phyloP scores from a whole-genome alignment of 2,113 vertebrate species.

The Cacatua alba region DNA sequence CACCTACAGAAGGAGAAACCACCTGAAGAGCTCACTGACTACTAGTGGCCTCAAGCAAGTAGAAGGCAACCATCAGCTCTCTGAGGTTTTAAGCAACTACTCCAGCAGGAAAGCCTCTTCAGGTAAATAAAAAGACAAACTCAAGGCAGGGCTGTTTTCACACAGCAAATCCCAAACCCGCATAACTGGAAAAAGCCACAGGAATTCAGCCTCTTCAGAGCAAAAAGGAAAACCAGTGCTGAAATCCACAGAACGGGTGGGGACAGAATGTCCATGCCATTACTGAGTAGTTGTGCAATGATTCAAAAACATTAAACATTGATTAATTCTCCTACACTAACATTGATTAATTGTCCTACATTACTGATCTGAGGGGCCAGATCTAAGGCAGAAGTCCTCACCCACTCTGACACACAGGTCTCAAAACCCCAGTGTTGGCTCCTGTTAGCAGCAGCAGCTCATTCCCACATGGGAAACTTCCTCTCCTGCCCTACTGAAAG shows the following conservation, averaged over 20 bases:
- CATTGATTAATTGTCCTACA: not conserved
- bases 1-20: not conserved
- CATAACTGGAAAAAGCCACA: not conserved
- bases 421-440: not conserved
- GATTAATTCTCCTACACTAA: not conserved
- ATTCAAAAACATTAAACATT: not conserved
- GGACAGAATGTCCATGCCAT: not conserved
- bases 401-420: accelerated
- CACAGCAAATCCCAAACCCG: not conserved
- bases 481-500: not conserved
- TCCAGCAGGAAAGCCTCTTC: not conserved
- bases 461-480: not conserved
- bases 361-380: not conserved
- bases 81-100: not conserved
- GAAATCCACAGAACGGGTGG: not conserved
- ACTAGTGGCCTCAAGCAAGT: not conserved
- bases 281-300: not conserved
- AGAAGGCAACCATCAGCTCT: not conserved
- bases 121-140: not conserved
- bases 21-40: not conserved
- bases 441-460: not conserved
- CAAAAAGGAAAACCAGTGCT: not conserved
- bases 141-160: not conserved
- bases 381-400: not conserved
- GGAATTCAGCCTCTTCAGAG: not conserved